Conservation (phyloP, 2,113 vertebrate species). For the Ivindomyrus marchei region DNA sequence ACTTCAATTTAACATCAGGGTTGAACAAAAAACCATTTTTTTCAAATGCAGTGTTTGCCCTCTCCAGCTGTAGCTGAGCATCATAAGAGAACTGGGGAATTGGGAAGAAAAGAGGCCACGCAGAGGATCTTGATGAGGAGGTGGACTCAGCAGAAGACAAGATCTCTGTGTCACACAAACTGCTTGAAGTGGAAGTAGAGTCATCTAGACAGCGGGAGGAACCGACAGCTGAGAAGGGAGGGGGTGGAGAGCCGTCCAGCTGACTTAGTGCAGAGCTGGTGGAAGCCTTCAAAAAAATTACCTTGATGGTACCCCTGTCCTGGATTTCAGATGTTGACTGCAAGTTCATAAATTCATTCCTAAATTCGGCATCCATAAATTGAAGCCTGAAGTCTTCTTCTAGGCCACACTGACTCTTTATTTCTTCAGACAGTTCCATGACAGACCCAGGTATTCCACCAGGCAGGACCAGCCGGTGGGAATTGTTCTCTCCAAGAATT, state of each 20-base stretch:
- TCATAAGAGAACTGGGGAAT: background rate
- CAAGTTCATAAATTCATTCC: slow-evolving; percentile 20
- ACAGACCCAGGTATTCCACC: slow-evolving; percentile 11
- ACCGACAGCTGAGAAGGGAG: background rate
- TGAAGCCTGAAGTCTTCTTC: slow-evolving; percentile 20
- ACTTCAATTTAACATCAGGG: slow-evolving; percentile 7
- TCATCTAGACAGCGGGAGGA: background rate
- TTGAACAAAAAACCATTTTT: background rate
- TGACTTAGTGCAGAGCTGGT: background rate
- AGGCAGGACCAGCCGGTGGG: background rate
- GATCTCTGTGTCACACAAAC: background rate
- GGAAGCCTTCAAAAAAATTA: background rate
- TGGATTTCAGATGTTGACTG: slow-evolving; percentile 8
- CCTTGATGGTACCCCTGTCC: slow-evolving; percentile 22
- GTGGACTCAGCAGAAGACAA: background rate
- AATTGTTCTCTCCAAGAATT: slow-evolving; percentile 23
- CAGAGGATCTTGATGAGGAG: background rate
- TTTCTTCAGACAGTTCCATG: slow-evolving; percentile 13
- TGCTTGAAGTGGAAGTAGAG: background rate
- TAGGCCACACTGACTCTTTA: slow-evolving; percentile 17
- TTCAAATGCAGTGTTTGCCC: background rate
- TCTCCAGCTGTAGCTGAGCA: background rate
- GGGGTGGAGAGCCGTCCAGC: background rate
- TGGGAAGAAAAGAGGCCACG: background rate
- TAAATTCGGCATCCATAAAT: slow-evolving; percentile 22